These are phyloP conservation scores for Microdon myrmicae DNA, from an alignment of 2,888 invertebrate genomes.

Conservation along the genomic window DNA sequence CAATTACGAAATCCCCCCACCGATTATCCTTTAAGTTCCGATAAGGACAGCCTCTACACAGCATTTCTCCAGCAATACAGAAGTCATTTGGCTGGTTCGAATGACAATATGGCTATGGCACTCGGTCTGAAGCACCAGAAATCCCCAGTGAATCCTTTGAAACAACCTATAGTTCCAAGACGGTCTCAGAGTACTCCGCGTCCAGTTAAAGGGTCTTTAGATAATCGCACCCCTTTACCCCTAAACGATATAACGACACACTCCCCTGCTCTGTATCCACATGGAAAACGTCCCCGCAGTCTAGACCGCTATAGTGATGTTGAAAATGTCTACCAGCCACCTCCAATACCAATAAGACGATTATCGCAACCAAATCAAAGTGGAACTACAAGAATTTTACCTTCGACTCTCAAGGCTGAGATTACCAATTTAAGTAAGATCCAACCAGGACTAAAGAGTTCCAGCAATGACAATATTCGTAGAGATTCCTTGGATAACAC, in stretches of 20 bases:
- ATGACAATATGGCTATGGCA: constrained; percentile 53
- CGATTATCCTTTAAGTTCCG: constrained; percentile 48
- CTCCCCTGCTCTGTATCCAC: constrained; percentile 31
- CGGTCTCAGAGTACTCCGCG: constrained; percentile 66
- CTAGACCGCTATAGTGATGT: constrained; percentile 63
- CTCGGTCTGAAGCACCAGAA: constrained; percentile 38
- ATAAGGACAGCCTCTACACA: constrained; percentile 64
- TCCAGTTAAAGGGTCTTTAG: constrained; percentile 54
- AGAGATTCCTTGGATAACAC: constrained; percentile 36
- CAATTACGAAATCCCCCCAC: constrained; percentile 20
- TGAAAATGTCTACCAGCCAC: constrained; percentile 58
- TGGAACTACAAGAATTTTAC: constrained; percentile 3
- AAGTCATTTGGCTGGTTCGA: constrained; percentile 59
- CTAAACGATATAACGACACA: constrained; percentile 28
- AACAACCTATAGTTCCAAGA: constrained; percentile 61
- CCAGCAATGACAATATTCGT: constrained; percentile 60
- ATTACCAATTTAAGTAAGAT: constrained; percentile 3
- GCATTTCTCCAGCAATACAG: constrained; percentile 63
- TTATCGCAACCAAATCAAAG: constrained; percentile 45
- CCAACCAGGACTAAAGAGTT: constrained; percentile 58
- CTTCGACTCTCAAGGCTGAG: constrained; percentile 4
- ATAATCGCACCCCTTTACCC: constrained; percentile 24
- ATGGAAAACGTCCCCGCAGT: constrained; percentile 62
- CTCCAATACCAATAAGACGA: constrained; percentile 63
- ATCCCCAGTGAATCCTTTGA: constrained; percentile 13